Evolutionary conservation across 1,140 invertebrate species (phyloP), one percentile per base, ranked within the genome.

Genomic region (Plectrocnemia conspersa): DNA sequence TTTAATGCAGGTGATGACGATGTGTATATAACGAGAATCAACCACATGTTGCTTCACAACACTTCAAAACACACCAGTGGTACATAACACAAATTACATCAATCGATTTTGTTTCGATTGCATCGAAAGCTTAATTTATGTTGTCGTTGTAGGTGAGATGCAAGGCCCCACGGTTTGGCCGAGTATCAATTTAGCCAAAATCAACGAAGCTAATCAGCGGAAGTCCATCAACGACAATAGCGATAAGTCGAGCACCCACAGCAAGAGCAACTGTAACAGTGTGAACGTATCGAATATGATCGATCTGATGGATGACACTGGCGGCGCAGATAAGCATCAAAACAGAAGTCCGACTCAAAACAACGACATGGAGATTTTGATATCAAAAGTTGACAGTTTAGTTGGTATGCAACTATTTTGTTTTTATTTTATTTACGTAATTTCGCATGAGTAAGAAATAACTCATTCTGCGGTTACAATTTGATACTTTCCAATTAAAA

Each of bases 201-300:
- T 75, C 35, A 68, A 68, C 0, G 71, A 74, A 48, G 70, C 71
- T 4, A 73, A 73, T 58, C 71, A 71, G 29, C 64, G 71, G 23
- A 73, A 70, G 57, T 68, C 71, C 5, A 50, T 33, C n/a, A n/a
- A n/a, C n/a, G 47, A 50, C 13, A 69, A 70, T 13, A 69, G 66
- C 48, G 70, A 72, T 47, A 72, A 72, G 55, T 66, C 67, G 1
- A 66, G 66, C 61, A 65, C 57, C 40, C 64, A 68, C 44, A 68
- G 64, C 36, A 61, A 68, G 3, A 69, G 59, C 52, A 59, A 58
- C 27, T n/a, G n/a, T n/a, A 63, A 63, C 10, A 53, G 42, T 36
- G 23, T 54, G 9, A 63, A 56, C 52, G 24, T 54, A 6, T 46
- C 59, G 2, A 41, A 40, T 9, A 44, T 29, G 16, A 27, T 61